Evolutionary conservation across 2,888 invertebrate genomes (phyloP), one percentile per base, ranked within the genome.

Genomic region (Melitaea athalia): DNA sequence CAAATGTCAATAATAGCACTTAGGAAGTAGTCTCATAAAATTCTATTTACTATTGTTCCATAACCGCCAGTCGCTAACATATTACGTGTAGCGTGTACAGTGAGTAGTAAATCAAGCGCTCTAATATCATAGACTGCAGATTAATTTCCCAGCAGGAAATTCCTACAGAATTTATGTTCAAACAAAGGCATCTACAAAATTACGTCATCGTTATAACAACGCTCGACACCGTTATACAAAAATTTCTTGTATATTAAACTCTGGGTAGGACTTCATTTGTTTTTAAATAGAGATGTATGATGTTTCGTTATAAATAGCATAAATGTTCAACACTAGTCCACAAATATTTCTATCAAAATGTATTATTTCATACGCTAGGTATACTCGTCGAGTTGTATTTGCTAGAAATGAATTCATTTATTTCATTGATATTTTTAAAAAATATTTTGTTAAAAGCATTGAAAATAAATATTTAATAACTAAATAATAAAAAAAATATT

Each of bases 81-180:
- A 53, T 64, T 57, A 62, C 61, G 50, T 45, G 49, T 59, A 61
- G 49, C 57, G 57, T 64, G 43, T 61, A 62, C 62, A 43, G 8
- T 7, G 8, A 38, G 47, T 62, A 38, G 64, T 62, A 69, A 64
- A 64, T 69, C 57, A 69, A 69, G 43, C 31, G 50, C 50, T 42
- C 57, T 69, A 64, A 69, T 64, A 64, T 57, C 64, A 31, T 53
- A 31, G 47, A 61, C 53, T 67, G 38, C 64, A 57, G 43, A 64
- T 64, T 64, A 61, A 68, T 60, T 55, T 62, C 49, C 64, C 57
- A 42, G 42, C 45, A 61, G 60, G 55, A 64, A 52, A 68, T 59
- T 60, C 38, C 64, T 45, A 47, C 47, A 50, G 15, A 68, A 57
- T 64, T 69, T 50, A 50, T 64, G 55, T 62, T 62, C n/a, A 61